These are phyloP conservation scores for Acipenser oxyrinchus DNA, from an alignment of 2,797 vertebrate species.

Conservation along the genomic window DNA sequence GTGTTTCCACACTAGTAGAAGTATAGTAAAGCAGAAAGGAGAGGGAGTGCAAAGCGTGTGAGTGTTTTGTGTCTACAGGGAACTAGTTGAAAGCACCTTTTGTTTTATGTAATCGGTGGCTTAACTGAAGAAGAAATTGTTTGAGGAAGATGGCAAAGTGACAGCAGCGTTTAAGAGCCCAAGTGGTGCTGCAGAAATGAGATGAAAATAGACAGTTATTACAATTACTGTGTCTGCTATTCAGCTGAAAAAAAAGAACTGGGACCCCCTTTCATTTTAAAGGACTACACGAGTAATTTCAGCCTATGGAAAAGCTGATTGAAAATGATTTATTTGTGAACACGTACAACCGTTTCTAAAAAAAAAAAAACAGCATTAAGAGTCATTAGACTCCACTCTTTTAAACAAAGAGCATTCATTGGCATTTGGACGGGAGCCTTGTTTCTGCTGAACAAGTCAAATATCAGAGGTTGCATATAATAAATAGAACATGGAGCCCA, in stretches of 20 bases:
- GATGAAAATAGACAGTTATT: background rate
- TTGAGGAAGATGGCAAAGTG: too few species aligned
- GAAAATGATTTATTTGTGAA: slow-evolving; percentile 1
- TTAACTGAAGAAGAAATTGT: too few species aligned
- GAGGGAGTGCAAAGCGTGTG: too few species aligned
- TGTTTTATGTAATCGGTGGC: too few species aligned
- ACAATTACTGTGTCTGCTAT: background rate
- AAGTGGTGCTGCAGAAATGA: too few species aligned
- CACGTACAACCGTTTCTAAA: background rate
- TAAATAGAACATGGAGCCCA: slow-evolving; percentile 5
- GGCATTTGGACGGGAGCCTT: slow-evolving; percentile 6
- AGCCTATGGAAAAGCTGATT: background rate
- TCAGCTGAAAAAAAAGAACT: background rate
- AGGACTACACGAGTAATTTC: background rate
- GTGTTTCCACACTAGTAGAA: too few species aligned
- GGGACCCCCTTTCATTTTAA: background rate
- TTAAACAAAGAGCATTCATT: slow-evolving; percentile 9
- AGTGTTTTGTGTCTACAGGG: too few species aligned
- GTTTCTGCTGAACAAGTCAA: slow-evolving; percentile 4
- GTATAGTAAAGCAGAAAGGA: too few species aligned
- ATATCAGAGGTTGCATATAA: slow-evolving; percentile 11
- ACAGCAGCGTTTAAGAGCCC: too few species aligned
- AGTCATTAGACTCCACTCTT: slow-evolving; percentile 12
- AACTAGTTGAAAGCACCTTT: too few species aligned
- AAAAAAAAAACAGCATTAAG: background rate